Evolutionary conservation across 1,140 invertebrate genomes (phyloP), one percentile per base, ranked within the genome.

Genomic region (Wiebesia pumilae): DNA sequence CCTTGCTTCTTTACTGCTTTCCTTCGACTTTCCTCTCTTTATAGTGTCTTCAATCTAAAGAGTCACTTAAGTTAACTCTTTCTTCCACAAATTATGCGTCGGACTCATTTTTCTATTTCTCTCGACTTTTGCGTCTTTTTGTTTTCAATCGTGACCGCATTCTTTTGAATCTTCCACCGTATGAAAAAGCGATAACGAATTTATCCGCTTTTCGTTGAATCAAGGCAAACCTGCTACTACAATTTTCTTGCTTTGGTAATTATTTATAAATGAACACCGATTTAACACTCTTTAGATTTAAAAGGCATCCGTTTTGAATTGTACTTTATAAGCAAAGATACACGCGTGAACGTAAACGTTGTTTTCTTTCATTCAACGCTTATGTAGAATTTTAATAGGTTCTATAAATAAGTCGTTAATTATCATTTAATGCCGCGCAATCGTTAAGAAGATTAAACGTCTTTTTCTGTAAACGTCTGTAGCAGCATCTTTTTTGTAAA

Each of bases 41-140:
- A 40, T 27, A 19, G 6, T 71, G 21, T 43, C 71, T 43, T 43
- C 69, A 21, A 33, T 21, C 33, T 71, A 35, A 71, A 71, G 69
- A 71, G 69, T 30, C 40, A 33, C 47, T 78, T 80, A 67, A 6
- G 40, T 9, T 10, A 27, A 27, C 35, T 65, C 54, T 81, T 62
- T 62, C 14, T 69, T 33, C n/a, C 43, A 27, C n/a, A 71, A 82
- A 71, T 82, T 71, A 71, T 51, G 40, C 40, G 9, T n/a, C 35
- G 54, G 24, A 67, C 35, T 35, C 6, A 78, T 78, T 78, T 78
- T 78, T 78, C 77, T 54, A 47, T 54, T 54, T 78, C 54, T 54
- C 47, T 54, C 19, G 16, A 1, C 77, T 54, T 54, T 78, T 33
- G n/a, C 27, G 2, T 78, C 24, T 33, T 78, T 54, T 35, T 43